A percentile compares a stretch with the other conserved stretches of the same genome.
phyloP scores from a whole-genome alignment of 2,888 invertebrate genomes.

The Eupithecia insigniata region DNA sequence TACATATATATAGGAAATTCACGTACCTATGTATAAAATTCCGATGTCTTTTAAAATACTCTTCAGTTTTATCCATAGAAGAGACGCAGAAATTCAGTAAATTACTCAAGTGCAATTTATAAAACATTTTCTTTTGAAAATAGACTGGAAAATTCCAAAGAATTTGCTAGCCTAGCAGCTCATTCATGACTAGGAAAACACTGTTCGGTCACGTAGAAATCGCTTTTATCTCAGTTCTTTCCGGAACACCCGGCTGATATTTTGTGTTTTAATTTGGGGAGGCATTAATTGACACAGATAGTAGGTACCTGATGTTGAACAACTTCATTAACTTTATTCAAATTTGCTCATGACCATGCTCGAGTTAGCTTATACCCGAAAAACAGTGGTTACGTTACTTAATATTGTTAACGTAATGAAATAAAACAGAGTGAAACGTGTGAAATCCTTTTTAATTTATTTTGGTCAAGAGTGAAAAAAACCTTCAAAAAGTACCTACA shows the following conservation, averaged over 20 bases:
- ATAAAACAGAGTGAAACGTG: background rate
- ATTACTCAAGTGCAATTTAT: conserved; percentile 11
- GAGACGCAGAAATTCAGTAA: conserved; percentile 5
- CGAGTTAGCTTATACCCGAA: conserved; percentile 12
- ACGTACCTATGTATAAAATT: background rate
- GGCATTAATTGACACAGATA: conserved; percentile 75
- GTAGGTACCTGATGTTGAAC: conserved; percentile 63
- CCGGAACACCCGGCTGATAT: conserved; percentile 58
- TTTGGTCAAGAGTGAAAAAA: background rate
- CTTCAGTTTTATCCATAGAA: background rate
- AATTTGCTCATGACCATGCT: conserved; percentile 71
- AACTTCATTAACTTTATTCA: conserved; percentile 82
- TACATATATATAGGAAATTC: background rate
- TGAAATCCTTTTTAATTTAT: background rate
- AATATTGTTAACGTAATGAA: background rate
- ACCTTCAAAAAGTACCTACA: background rate
- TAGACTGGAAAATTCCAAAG: conserved; percentile 22
- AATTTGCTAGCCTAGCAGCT: conserved; percentile 30
- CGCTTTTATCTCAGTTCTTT: conserved; percentile 65
- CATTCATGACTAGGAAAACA: conserved; percentile 42
- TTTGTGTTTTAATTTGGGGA: conserved; percentile 71
- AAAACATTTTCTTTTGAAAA: conserved; percentile 9
- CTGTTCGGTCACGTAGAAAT: conserved; percentile 65
- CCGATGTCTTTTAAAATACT: background rate
- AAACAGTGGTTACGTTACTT: background rate